Percentiles rank a stretch among this genome's conserved stretches.
Conservation (phyloP, 92 coral and sea anemone species). For the Bergia sp. region DNA sequence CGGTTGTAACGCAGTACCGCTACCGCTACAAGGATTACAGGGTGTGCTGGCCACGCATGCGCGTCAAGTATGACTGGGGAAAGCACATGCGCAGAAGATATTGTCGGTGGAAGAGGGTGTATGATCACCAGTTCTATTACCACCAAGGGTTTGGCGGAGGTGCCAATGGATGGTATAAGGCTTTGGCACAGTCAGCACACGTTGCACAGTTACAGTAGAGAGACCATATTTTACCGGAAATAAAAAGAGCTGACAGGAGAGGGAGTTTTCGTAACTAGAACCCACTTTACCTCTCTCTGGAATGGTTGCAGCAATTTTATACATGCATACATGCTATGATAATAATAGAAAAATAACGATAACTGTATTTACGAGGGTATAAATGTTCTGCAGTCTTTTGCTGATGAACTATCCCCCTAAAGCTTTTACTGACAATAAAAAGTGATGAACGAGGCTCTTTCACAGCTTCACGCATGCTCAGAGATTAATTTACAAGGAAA, state of each 20-base stretch:
- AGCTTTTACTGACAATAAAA: too few species aligned
- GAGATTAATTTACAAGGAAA: too few species aligned
- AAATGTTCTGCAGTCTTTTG: too few species aligned
- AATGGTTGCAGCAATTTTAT: too few species aligned
- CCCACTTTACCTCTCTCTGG: too few species aligned
- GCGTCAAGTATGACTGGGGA: background rate
- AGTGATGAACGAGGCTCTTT: too few species aligned
- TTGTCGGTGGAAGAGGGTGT: constrained; percentile 33
- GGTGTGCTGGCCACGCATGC: constrained; percentile 28
- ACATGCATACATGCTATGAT: too few species aligned
- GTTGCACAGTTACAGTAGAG: background rate
- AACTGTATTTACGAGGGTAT: too few species aligned
- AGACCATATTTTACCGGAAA: too few species aligned
- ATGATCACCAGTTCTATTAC: constrained; percentile 32
- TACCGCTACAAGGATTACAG: constrained; percentile 39
- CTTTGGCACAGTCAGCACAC: constrained; percentile 38
- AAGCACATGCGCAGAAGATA: constrained; percentile 17
- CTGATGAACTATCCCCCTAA: too few species aligned
- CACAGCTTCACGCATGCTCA: too few species aligned
- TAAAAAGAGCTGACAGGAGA: background rate
- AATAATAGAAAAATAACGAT: too few species aligned
- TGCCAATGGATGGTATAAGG: constrained; percentile 37
- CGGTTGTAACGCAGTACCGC: constrained; percentile 42
- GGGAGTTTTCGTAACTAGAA: background rate
- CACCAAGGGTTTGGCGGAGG: constrained; percentile 36